Evolutionary conservation across 2,797 vertebrate genomes (phyloP), one percentile per base, ranked within the genome.

Genomic region (Diplodus sargus): DNA sequence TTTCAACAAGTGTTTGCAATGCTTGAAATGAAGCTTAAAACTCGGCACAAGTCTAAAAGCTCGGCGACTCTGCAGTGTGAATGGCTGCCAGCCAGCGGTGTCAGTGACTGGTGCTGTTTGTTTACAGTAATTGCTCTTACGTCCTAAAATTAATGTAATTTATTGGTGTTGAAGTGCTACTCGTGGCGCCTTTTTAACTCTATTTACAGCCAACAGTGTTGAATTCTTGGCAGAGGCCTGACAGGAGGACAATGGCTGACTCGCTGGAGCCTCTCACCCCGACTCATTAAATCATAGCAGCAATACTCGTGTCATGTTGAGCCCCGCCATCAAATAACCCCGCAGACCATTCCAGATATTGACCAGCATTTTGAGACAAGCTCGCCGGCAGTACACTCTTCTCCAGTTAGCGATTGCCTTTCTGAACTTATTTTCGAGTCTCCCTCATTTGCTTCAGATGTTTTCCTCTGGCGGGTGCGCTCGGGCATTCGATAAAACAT

Each of bases 221-320:
- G 51, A 14, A 47, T 49, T 76, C 59, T 64, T 57, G 68, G 65
- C 59, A 71, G 71, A 57, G 34, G 47, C 65, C 52, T 71, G 72
- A 81, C 62, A 69, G 59, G 28, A 79, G 30, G 64, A 79, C 76
- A 79, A 76, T 52, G 58, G 67, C 72, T 47, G 23, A 67, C 43
- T 65, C 3, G 39, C 70, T 66, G 64, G 56, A 54, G 57, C 61
- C 48, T 65, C 64, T 77, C 68, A 45, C 43, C 49, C 45, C 12
- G 45, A 42, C 79, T 88, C 81, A 81, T 87, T 88, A 79, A 86
- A 87, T 86, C 82, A 70, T 51, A 74, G 69, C 70, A 48, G 52
- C 28, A 0, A 20, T 0, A 13, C 45, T 71, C 45, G 49, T 52
- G 54, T 78, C 70, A 58, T 39, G 70, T 81, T 45, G 61, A 75